A percentile compares a stretch with the other conserved stretches of the same genome.
Conservation (phyloP, 2,888 invertebrate species). For the Pasiphila rectangulata region DNA sequence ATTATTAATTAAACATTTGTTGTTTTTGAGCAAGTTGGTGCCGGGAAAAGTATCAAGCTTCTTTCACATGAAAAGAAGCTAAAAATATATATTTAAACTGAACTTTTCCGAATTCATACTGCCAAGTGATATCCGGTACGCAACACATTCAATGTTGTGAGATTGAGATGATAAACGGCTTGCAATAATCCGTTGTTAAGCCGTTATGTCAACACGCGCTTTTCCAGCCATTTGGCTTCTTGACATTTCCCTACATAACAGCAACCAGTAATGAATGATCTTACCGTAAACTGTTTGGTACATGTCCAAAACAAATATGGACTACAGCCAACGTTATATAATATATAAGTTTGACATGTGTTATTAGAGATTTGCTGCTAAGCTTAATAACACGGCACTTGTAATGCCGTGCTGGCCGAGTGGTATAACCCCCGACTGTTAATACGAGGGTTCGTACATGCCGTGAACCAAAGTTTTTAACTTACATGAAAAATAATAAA, state of each 20-base stretch:
- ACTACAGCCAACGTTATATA: slow-evolving; percentile 13
- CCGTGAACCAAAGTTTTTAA: no score
- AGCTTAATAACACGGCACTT: not conserved
- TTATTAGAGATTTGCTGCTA: not conserved
- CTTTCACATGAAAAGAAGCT: no score
- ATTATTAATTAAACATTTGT: no score
- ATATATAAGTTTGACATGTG: slow-evolving; percentile 12
- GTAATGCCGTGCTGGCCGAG: no score
- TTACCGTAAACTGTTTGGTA: slow-evolving; percentile 20
- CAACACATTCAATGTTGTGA: slow-evolving; percentile 3
- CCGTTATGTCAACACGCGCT: not conserved
- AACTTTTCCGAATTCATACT: not conserved
- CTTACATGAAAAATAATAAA: no score
- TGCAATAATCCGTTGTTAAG: slow-evolving; percentile 6
- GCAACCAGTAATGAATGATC: slow-evolving; percentile 13
- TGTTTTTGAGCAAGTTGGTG: no score
- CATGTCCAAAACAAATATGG: slow-evolving; percentile 20
- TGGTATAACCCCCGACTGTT: no score
- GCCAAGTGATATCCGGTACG: slow-evolving; percentile 2
- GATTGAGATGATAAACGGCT: slow-evolving; percentile 3
- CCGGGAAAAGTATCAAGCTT: no score
- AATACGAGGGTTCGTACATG: no score
- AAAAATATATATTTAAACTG: not conserved
- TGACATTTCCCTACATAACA: slow-evolving; percentile 3
- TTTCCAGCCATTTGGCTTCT: slow-evolving; percentile 3